Conservation (phyloP, 2,113 vertebrate genomes). For the Pelmatolapia mariae region DNA sequence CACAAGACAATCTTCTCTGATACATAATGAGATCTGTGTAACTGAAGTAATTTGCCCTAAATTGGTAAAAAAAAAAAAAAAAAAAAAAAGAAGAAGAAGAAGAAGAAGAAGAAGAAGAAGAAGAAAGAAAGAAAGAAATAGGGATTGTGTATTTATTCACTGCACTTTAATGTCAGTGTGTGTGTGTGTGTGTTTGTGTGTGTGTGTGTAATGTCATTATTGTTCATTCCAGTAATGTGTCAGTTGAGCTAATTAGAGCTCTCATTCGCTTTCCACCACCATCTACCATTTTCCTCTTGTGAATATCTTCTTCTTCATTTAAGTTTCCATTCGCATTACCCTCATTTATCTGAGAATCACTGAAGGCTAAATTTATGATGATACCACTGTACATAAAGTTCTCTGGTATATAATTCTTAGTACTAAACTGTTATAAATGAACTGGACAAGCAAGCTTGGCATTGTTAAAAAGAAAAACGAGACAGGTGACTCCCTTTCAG, state of each 20-base stretch:
- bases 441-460: background rate
- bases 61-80: background rate
- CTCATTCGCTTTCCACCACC: background rate
- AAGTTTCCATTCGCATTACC: background rate
- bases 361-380: background rate
- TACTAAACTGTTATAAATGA: background rate
- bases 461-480: slow-evolving; percentile 29
- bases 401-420: background rate
- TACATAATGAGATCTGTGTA: background rate
- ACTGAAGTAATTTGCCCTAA: background rate
- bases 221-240: background rate
- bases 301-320: background rate
- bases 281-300: background rate
- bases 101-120: no score
- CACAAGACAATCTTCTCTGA: background rate
- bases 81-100: background rate
- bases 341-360: background rate
- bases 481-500: slow-evolving; percentile 6
- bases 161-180: background rate
- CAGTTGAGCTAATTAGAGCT: background rate
- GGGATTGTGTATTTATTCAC: background rate
- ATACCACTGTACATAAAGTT: background rate
- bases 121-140: background rate
- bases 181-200: background rate
- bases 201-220: background rate